A percentile compares a stretch with the other conserved stretches of the same genome.
Evolutionary conservation across 2,888 invertebrate species (phyloP).

Genomic region (Drosophila birchii): DNA sequence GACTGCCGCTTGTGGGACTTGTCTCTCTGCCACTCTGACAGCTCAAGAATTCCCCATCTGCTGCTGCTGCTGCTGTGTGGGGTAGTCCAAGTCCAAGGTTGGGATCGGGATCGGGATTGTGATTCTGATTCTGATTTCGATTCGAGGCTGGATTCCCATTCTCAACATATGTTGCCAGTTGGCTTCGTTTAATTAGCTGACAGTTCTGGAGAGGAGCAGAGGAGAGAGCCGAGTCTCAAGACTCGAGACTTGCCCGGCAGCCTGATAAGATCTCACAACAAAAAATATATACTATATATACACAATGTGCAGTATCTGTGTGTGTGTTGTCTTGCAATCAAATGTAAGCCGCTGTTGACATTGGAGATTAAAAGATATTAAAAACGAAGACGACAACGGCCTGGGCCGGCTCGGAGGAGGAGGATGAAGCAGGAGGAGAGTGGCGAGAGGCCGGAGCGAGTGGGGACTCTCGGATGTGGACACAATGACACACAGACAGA

Average conservation of each 20-base stretch:
- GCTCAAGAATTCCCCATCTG: conserved; percentile 31
- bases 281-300: conserved; percentile 27
- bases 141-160: conserved; percentile 16
- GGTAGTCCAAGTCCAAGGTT: conserved; percentile 50
- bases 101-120: conserved; percentile 1
- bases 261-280: conserved; percentile 71
- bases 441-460: not conserved
- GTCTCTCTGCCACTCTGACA: conserved; percentile 24
- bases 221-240: conserved; percentile 12
- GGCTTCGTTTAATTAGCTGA: conserved; percentile 77
- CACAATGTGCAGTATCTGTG: conserved; percentile 46
- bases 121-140: conserved; percentile 22
- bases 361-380: conserved; percentile 82
- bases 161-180: conserved; percentile 77
- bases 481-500: conserved; percentile 42
- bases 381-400: conserved; percentile 71
- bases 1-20: conserved; percentile 13
- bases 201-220: conserved; percentile 63
- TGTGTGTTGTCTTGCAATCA: conserved; percentile 76
- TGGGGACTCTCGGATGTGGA: conserved; percentile 28
- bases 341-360: conserved; percentile 82
- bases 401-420: conserved; percentile 42
- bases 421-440: conserved; percentile 44
- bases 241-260: conserved; percentile 31
- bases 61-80: conserved; percentile 48